Conservation (phyloP, 2,113 vertebrate genomes). For the Rostratula benghalensis region DNA sequence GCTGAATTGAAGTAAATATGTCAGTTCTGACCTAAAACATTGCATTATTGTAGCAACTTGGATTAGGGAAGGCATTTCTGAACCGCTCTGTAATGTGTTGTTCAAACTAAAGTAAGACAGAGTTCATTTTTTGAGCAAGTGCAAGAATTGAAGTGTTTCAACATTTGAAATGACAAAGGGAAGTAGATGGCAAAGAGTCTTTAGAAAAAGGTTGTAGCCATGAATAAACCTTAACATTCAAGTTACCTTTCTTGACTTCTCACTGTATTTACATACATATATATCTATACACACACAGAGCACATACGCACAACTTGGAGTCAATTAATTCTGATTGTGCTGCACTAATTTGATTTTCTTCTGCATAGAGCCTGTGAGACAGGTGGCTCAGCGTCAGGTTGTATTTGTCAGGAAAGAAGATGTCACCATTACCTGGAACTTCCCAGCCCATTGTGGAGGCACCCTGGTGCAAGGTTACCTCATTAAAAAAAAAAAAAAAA, state of each 20-base stretch:
- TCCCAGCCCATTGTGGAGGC: slow-evolving; percentile 61
- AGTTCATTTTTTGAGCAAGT: neutral
- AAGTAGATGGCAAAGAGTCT: neutral
- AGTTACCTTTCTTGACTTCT: neutral
- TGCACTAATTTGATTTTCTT: neutral
- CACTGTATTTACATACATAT: neutral
- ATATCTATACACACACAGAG: neutral
- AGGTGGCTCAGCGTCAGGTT: slow-evolving; percentile 62
- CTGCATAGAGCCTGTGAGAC: slow-evolving; percentile 52
- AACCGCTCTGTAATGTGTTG: neutral
- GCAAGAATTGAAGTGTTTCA: neutral
- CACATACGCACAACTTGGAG: neutral
- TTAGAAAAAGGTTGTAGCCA: neutral
- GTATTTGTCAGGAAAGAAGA: slow-evolving; percentile 70
- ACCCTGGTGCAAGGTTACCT: slow-evolving; percentile 63
- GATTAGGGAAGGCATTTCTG: neutral
- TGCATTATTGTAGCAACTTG: neutral
- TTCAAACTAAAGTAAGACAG: neutral
- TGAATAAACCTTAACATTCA: neutral
- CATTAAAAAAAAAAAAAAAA: slow-evolving; percentile 67
- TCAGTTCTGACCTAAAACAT: neutral
- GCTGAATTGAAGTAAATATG: neutral
- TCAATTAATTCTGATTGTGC: neutral
- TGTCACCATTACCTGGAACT: slow-evolving; percentile 70
- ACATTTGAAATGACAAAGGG: neutral